Conservation (phyloP, 2,113 vertebrate genomes). For the Corythaixoides concolor region DNA sequence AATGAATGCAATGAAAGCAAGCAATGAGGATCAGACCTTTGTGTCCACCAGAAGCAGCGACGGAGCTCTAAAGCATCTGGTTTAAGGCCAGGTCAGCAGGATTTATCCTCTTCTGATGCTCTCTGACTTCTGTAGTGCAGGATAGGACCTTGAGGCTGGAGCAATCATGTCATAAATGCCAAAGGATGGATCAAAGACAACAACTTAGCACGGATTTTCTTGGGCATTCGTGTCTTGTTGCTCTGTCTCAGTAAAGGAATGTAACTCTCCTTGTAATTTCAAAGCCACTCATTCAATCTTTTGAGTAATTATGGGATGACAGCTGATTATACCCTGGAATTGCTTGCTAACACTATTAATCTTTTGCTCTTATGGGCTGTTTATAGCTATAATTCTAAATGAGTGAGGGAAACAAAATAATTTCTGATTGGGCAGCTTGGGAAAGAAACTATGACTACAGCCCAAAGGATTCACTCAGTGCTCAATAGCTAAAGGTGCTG, state of each 20-base stretch:
- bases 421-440: conserved; percentile 14
- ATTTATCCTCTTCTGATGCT: neutral
- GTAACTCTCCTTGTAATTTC: conserved; percentile 54
- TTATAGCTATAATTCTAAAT: conserved; percentile 37
- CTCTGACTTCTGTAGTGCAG: neutral
- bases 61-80: neutral
- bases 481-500: neutral
- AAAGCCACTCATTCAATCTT: conserved; percentile 20
- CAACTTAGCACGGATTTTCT: neutral
- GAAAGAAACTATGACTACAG: neutral
- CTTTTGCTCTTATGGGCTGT: conserved; percentile 21
- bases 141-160: neutral
- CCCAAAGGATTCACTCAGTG: neutral
- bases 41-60: neutral
- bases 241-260: conserved; percentile 23
- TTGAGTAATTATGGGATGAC: conserved; percentile 49
- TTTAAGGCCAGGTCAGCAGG: neutral
- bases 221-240: neutral
- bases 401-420: neutral
- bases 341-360: conserved; percentile 50
- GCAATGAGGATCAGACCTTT: neutral
- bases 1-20: neutral
- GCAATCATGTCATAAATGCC: neutral
- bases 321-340: conserved; percentile 53
- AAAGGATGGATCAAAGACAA: neutral